phyloP scores from a whole-genome alignment of 2,797 vertebrate species.

The Helostoma temminkii region DNA sequence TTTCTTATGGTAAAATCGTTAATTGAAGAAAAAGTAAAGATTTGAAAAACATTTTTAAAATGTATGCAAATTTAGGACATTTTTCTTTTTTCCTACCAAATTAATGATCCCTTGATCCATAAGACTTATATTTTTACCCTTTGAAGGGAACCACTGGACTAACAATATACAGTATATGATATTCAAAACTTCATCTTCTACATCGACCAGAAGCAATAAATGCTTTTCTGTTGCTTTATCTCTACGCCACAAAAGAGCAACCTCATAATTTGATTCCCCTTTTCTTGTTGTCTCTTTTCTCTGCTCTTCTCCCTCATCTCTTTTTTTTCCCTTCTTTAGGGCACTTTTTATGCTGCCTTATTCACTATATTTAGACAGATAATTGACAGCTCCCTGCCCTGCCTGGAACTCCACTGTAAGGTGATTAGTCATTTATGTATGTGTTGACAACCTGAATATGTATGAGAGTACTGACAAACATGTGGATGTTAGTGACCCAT shows the following conservation, averaged over 20 bases:
- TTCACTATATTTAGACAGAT: background rate
- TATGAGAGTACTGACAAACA: no score
- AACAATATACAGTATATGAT: no score
- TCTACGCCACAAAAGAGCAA: background rate
- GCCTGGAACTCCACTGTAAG: background rate
- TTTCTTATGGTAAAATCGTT: no score
- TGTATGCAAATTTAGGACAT: no score
- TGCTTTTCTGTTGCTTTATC: background rate
- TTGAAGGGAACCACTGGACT: no score
- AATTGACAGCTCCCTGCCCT: background rate
- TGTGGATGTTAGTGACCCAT: slow-evolving; percentile 6
- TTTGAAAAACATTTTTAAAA: no score
- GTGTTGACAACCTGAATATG: background rate
- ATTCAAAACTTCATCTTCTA: no score
- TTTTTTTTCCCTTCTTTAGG: background rate
- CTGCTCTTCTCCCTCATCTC: background rate
- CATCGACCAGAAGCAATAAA: no score
- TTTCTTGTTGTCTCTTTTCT: background rate
- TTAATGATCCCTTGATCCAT: no score
- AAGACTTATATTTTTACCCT: no score
- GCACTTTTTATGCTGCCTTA: background rate
- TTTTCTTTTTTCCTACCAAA: no score
- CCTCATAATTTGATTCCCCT: background rate
- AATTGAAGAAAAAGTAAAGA: no score
- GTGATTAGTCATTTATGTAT: background rate